phyloP scores from a whole-genome alignment of 2,113 vertebrate genomes.

The Uria lomvia region DNA sequence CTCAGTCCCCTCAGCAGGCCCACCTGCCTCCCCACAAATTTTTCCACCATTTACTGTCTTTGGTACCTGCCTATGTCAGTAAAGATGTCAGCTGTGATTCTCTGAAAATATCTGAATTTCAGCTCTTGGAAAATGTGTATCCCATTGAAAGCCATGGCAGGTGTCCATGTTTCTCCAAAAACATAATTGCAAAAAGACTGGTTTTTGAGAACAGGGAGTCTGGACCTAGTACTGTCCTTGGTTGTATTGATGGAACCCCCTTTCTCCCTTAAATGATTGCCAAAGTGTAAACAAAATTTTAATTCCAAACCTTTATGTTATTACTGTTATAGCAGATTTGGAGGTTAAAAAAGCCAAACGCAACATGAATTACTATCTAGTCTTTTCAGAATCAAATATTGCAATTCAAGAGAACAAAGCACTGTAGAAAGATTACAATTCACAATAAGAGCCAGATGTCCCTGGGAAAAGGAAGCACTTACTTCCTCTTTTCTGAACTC shows the following conservation, averaged over 20 bases:
- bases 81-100: not conserved
- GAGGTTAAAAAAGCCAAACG: not conserved
- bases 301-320: not conserved
- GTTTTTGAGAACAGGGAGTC: not conserved
- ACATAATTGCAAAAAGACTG: not conserved
- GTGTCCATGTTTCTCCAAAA: not conserved
- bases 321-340: not conserved
- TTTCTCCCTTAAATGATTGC: not conserved
- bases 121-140: not conserved
- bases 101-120: not conserved
- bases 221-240: not conserved
- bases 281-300: not conserved
- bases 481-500: not conserved
- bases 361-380: not conserved
- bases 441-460: not conserved
- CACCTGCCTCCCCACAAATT: not conserved
- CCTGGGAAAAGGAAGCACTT: not conserved
- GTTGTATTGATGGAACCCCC: not conserved
- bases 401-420: not conserved
- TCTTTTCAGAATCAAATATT: not conserved
- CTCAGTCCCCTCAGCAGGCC: not conserved
- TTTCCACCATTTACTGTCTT: not conserved
- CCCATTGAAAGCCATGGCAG: not conserved
- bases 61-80: not conserved
- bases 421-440: not conserved